Percentiles rank a stretch among this genome's conserved stretches.
Conservation (phyloP, 2,888 invertebrate species). For the Aproaerema taeniolella region DNA sequence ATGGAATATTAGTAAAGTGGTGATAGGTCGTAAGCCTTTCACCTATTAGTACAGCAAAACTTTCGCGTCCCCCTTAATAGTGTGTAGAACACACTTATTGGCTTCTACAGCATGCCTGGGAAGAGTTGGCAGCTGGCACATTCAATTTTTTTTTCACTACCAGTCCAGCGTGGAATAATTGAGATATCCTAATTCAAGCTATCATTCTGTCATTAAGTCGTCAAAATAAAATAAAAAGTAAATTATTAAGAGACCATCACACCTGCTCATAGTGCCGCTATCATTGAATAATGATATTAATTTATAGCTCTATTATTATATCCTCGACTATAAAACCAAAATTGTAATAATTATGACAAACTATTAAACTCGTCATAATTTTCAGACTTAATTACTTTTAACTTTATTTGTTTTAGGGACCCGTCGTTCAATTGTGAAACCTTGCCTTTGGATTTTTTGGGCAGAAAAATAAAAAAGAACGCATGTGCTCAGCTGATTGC, state of each 20-base stretch:
- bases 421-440: background rate
- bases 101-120: too few relatives aligned
- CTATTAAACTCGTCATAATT: slow-evolving; percentile 18
- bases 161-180: background rate
- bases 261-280: slow-evolving; percentile 4
- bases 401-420: slow-evolving; percentile 26
- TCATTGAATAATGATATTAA: slow-evolving; percentile 5
- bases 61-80: too few relatives aligned
- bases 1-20: too few relatives aligned
- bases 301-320: slow-evolving; percentile 8
- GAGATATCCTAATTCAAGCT: background rate
- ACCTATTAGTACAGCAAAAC: too few relatives aligned
- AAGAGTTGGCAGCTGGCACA: too few relatives aligned
- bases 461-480: too few relatives aligned
- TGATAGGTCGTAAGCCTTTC: too few relatives aligned
- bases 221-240: too few relatives aligned
- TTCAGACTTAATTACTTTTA: slow-evolving; percentile 26
- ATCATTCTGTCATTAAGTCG: background rate
- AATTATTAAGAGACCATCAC: background rate
- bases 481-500: too few relatives aligned
- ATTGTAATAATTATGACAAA: slow-evolving; percentile 11
- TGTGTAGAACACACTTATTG: too few relatives aligned
- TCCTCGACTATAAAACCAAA: slow-evolving; percentile 5
- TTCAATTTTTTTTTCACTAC: background rate
- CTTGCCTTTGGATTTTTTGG: too few relatives aligned